phyloP scores from a whole-genome alignment of 2,888 invertebrate species.

The Caenorhabditis doughertyi region DNA sequence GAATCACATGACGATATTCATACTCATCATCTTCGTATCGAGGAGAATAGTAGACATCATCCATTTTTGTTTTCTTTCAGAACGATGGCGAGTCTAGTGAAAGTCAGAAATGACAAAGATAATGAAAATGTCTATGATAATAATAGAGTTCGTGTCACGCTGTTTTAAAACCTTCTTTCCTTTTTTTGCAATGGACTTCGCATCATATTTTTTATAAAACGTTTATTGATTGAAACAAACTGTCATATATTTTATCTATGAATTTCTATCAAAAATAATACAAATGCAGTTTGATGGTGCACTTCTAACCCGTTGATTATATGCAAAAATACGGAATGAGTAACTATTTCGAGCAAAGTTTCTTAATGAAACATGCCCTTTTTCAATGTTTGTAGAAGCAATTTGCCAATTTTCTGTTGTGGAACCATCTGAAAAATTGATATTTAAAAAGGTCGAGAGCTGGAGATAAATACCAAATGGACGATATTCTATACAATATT shows the following conservation, averaged over 20 bases:
- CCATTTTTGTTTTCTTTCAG: constrained; percentile 49
- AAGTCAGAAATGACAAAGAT: constrained; percentile 2
- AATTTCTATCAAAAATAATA: constrained; percentile 56
- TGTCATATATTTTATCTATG: neutral
- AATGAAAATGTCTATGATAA: neutral
- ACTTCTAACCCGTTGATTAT: constrained; percentile 67
- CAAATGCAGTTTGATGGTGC: constrained; percentile 54
- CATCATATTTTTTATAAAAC: too few species aligned
- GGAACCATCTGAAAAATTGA: constrained; percentile 45
- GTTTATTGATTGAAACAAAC: too few species aligned
- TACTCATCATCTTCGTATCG: constrained; percentile 79
- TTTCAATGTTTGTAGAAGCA: constrained; percentile 59
- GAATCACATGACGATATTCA: constrained; percentile 76
- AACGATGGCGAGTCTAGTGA: constrained; percentile 9
- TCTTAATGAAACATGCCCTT: constrained; percentile 60
- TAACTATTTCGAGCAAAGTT: constrained; percentile 62
- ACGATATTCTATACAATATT: constrained; percentile 69
- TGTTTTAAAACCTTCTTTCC: too few species aligned
- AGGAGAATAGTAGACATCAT: constrained; percentile 79
- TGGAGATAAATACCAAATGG: constrained; percentile 42
- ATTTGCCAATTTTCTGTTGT: constrained; percentile 40
- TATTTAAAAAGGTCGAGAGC: too few species aligned
- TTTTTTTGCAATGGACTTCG: too few species aligned
- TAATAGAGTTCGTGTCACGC: neutral
- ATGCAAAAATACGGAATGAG: constrained; percentile 66